Evolutionary conservation across 2,113 vertebrate species (phyloP).

Genomic region (Plectropomus leopardus): DNA sequence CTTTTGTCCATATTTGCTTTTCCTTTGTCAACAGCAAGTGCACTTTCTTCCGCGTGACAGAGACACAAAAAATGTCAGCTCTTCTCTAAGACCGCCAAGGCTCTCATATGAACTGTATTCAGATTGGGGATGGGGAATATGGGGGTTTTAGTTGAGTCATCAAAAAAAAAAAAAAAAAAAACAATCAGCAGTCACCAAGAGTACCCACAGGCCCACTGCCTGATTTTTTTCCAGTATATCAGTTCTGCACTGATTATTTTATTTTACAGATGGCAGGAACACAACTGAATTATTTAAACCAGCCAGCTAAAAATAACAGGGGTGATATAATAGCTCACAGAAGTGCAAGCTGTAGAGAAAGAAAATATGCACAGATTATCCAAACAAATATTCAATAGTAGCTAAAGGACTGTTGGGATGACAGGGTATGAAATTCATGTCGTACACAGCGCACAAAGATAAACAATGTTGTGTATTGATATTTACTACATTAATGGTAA

Average conservation of each 20-base stretch:
- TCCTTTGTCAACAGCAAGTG: constrained; percentile 79
- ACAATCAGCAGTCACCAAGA: constrained; percentile 13
- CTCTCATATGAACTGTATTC: constrained; percentile 70
- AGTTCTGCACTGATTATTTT: constrained; percentile 32
- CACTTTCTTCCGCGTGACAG: constrained; percentile 74
- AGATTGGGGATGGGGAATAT: neutral
- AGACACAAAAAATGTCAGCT: constrained; percentile 81
- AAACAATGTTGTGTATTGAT: constrained; percentile 28
- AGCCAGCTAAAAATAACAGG: constrained; percentile 63
- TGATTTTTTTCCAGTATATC: constrained; percentile 41
- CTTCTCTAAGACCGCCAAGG: constrained; percentile 72
- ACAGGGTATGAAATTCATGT: constrained; percentile 19
- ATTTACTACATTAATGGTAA: constrained; percentile 40
- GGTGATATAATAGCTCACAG: constrained; percentile 45
- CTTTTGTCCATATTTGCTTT: constrained; percentile 72
- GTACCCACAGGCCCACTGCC: neutral
- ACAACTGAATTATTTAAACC: constrained; percentile 71
- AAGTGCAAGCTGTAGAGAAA: constrained; percentile 26
- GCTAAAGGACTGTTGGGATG: constrained; percentile 30
- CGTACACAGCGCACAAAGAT: constrained; percentile 39
- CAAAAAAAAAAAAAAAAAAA: constrained; percentile 18
- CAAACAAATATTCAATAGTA: constrained; percentile 48
- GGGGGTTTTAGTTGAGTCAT: neutral
- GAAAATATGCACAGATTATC: constrained; percentile 25
- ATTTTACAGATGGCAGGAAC: constrained; percentile 56